phyloP scores from a whole-genome alignment of 2,113 vertebrate species.

The Equus quagga region DNA sequence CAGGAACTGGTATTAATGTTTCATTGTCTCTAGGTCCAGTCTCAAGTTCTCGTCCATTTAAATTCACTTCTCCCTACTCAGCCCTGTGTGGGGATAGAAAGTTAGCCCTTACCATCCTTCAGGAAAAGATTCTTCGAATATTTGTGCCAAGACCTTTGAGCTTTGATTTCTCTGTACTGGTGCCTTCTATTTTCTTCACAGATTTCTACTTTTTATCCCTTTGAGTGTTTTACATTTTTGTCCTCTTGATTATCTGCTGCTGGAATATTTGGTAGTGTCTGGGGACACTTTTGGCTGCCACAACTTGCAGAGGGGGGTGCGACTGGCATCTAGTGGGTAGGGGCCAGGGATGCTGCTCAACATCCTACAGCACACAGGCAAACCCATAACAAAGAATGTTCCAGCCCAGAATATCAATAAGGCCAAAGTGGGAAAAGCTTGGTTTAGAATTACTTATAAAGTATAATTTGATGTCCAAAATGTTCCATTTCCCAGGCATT shows the following conservation, averaged over 20 bases:
- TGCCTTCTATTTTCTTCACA: background rate
- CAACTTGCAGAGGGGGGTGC: background rate
- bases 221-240: background rate
- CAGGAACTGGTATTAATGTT: background rate
- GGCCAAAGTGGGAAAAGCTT: background rate
- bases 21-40: background rate
- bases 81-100: background rate
- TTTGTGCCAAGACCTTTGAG: background rate
- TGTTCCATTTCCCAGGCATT: background rate
- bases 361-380: too few relatives aligned
- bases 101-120: accelerated
- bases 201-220: slow-evolving; percentile 17
- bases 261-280: background rate
- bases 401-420: background rate
- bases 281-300: background rate
- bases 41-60: background rate
- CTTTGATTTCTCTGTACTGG: background rate
- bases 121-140: background rate
- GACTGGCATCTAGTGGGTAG: background rate
- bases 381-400: background rate
- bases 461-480: background rate
- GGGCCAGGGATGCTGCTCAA: background rate
- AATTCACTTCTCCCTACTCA: background rate
- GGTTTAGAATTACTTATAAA: background rate
- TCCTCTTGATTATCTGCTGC: background rate